A percentile compares a stretch with the other conserved stretches of the same genome.
These are phyloP conservation scores for Lepus americanus DNA, from an alignment of 2,113 vertebrate species.

Conservation along the genomic window DNA sequence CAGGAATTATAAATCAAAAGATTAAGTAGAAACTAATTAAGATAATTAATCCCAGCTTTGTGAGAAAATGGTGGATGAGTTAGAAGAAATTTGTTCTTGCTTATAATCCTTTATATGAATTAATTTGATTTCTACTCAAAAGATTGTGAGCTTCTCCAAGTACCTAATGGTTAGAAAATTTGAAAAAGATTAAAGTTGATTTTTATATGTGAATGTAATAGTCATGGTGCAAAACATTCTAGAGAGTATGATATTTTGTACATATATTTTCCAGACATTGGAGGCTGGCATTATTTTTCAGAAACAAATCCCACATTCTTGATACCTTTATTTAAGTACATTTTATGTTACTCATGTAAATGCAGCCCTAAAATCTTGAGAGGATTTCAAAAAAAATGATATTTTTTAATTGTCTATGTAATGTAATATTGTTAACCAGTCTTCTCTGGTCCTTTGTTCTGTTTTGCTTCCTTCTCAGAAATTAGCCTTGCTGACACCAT, in stretches of 20 bases:
- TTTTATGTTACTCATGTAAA: background rate
- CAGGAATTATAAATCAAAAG: slow-evolving; percentile 47
- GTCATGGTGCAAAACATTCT: background rate
- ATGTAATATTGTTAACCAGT: too few relatives aligned
- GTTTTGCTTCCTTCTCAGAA: background rate
- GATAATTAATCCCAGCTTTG: slow-evolving; percentile 53
- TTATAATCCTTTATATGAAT: background rate
- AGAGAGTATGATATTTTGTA: background rate
- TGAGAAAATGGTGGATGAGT: slow-evolving; percentile 13
- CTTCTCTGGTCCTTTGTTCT: background rate
- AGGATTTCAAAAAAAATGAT: background rate
- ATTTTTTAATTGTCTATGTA: background rate
- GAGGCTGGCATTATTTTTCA: background rate
- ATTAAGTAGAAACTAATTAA: slow-evolving; percentile 47
- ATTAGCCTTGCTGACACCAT: background rate
- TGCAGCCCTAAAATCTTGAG: background rate
- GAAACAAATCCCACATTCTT: background rate
- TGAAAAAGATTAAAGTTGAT: background rate
- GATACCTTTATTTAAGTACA: slow-evolving; percentile 6
- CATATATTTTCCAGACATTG: background rate
- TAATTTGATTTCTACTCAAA: slow-evolving; percentile 47
- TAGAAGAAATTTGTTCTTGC: slow-evolving; percentile 25
- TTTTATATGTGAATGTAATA: slow-evolving; percentile 34
- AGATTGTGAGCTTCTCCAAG: background rate
- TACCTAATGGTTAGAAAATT: background rate